A percentile compares a stretch with the other conserved stretches of the same genome.
phyloP scores from a whole-genome alignment of 2,113 vertebrate genomes.

The Tachuris rubrigastra region DNA sequence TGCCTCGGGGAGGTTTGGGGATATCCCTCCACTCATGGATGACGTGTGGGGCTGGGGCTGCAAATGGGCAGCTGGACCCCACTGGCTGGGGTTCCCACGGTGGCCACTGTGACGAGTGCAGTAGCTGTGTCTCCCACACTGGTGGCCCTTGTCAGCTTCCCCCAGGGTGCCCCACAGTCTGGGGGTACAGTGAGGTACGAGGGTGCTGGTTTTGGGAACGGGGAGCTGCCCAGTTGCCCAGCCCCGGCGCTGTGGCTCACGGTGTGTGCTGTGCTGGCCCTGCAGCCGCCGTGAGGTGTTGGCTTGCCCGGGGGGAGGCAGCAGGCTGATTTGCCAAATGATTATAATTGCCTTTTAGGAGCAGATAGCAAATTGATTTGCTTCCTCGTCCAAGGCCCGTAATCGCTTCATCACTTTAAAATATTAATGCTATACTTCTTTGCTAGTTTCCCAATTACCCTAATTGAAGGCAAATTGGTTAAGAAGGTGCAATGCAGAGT shows the following conservation, averaged over 20 bases:
- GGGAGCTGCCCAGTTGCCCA: background rate
- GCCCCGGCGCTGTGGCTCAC: background rate
- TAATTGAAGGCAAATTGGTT: slow-evolving; percentile 88
- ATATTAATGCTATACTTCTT: slow-evolving; percentile 81
- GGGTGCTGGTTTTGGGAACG: background rate
- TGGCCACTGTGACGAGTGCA: accelerated
- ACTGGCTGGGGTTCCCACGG: accelerated
- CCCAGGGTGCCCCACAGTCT: too few relatives aligned
- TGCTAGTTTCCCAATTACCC: slow-evolving; percentile 82
- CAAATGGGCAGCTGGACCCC: accelerated
- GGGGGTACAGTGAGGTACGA: background rate
- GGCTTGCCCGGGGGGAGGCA: background rate
- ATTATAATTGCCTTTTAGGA: slow-evolving; percentile 65
- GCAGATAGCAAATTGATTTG: slow-evolving; percentile 70
- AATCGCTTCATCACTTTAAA: slow-evolving; percentile 85
- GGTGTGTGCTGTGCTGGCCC: background rate
- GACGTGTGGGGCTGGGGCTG: accelerated
- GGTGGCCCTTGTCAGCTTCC: background rate
- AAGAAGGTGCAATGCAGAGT: slow-evolving; percentile 83
- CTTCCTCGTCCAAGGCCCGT: slow-evolving; percentile 69
- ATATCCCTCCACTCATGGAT: accelerated
- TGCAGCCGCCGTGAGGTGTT: background rate
- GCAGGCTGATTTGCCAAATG: slow-evolving; percentile 62
- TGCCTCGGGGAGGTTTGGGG: background rate
- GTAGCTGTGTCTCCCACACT: accelerated